Conservation (phyloP, 1,140 invertebrate species). For the Drosophila pallidifrons region DNA sequence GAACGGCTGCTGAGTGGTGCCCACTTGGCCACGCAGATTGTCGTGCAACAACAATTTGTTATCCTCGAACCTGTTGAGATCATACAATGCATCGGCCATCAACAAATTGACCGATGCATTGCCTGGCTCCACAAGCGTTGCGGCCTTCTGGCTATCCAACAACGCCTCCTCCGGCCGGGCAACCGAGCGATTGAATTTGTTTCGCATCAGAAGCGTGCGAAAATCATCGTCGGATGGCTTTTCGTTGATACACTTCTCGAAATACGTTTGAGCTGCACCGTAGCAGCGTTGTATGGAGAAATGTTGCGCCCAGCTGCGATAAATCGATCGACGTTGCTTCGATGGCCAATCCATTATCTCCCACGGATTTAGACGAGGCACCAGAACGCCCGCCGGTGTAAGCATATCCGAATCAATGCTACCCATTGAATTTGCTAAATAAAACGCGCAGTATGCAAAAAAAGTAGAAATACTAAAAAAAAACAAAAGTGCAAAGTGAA, state of each 20-base stretch:
- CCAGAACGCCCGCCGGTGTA: neutral
- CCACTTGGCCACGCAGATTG: constrained; percentile 41
- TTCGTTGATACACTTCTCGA: constrained; percentile 47
- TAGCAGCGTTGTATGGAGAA: constrained; percentile 25
- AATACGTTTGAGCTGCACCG: constrained; percentile 41
- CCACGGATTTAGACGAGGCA: constrained; percentile 34
- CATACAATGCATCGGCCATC: constrained; percentile 65
- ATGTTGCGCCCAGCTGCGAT: constrained; percentile 61
- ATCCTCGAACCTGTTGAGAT: constrained; percentile 73
- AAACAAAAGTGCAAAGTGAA: constrained; percentile 14
- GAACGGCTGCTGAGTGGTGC: constrained; percentile 56
- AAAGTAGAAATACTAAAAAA: constrained; percentile 18
- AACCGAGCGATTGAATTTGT: constrained; percentile 51
- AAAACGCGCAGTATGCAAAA: constrained; percentile 26
- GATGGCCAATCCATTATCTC: constrained; percentile 39
- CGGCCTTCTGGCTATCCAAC: constrained; percentile 30
- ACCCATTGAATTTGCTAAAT: constrained; percentile 11
- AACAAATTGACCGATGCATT: constrained; percentile 39
- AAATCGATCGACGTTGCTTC: constrained; percentile 40
- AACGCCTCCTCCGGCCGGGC: constrained; percentile 33
- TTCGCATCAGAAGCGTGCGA: constrained; percentile 41
- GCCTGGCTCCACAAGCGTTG: neutral
- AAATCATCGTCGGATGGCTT: neutral
- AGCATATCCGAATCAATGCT: neutral
- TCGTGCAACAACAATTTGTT: constrained; percentile 59